Evolutionary conservation across 2,797 vertebrate genomes (phyloP), one percentile per base, ranked within the genome.

Genomic region (Siniperca scherzeri): DNA sequence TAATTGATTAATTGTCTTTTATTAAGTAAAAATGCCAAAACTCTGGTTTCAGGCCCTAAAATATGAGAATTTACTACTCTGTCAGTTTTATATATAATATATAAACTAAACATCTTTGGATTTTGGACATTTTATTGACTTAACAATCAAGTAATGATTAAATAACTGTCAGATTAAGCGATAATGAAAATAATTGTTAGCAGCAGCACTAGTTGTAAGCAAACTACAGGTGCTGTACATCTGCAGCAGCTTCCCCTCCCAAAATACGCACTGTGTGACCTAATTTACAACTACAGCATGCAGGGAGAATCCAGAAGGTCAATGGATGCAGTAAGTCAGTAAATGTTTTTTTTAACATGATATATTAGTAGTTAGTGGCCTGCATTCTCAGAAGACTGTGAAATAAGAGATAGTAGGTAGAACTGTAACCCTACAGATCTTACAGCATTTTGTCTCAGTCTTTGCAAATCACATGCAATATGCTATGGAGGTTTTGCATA

Each of bases 211-310:
- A 22, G 30, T 60, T 81, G 72, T 38, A 79, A 66, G 74, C 70
- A n/a, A 77, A 85, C 67, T 62, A 81, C 86, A 91, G 56, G 79
- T 87, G 77, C 59, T 89, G 66, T 82, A 68, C 85, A 82, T 89
- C 55, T 81, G 88, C 80, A 83, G 48, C 36, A 85, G 80, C 62
- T 56, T 73, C 59, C 53, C 56, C 57, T 83, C 84, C 73, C 46
- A 78, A 88, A 91, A 93, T 92, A 94, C 85, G 72, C 13, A 36
- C 57, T 0, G 61, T 64, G 53, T 86, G 93, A 91, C 91, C 91
- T 81, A 83, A 83, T 93, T 92, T 69, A 70, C 64, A 83, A 79
- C 80, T 70, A 74, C 66, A 70, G 70, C 12, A 55, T 68, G 65
- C 74, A 61, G 74, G 84, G 80, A 91, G 52, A 79, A 86, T 73